A percentile compares a stretch with the other conserved stretches of the same genome.
Conservation (phyloP, 2,888 invertebrate species). For the Drosophila formosana region DNA sequence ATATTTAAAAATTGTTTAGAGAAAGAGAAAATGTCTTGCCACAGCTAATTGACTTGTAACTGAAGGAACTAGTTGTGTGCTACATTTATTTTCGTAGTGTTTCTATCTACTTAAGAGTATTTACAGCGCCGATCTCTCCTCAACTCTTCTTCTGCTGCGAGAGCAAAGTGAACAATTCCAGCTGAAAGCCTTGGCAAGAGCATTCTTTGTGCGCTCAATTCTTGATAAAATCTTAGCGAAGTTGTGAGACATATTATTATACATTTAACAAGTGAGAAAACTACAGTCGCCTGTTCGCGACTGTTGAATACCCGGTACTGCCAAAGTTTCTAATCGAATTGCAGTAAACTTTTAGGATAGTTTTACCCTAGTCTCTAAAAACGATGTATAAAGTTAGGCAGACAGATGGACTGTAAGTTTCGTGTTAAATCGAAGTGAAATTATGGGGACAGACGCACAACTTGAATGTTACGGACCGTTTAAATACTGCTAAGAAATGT, state of each 20-base stretch:
- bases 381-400: too few species aligned
- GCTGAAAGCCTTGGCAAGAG: slow-evolving; percentile 15
- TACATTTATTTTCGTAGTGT: slow-evolving; percentile 15
- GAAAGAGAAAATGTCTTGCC: slow-evolving; percentile 21
- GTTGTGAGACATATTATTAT: slow-evolving; percentile 10
- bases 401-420: too few species aligned
- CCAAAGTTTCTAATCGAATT: neutral
- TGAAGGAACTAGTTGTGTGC: slow-evolving; percentile 9
- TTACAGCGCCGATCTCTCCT: slow-evolving; percentile 9
- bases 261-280: slow-evolving; percentile 1
- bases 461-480: too few species aligned
- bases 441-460: too few species aligned
- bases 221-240: slow-evolving; percentile 32
- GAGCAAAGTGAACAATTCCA: neutral
- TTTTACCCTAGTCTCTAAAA: too few species aligned
- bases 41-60: slow-evolving; percentile 29
- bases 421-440: too few species aligned
- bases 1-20: neutral
- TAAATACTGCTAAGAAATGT: too few species aligned
- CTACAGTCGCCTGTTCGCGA: neutral
- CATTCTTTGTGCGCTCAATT: slow-evolving; percentile 39
- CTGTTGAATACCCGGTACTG: neutral
- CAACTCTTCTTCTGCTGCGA: neutral
- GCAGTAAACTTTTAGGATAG: too few species aligned
- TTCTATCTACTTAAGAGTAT: slow-evolving; percentile 39